Base-by-base conservation (phyloP, 2,113 vertebrate species). In the Ochotona princeps region DNA sequence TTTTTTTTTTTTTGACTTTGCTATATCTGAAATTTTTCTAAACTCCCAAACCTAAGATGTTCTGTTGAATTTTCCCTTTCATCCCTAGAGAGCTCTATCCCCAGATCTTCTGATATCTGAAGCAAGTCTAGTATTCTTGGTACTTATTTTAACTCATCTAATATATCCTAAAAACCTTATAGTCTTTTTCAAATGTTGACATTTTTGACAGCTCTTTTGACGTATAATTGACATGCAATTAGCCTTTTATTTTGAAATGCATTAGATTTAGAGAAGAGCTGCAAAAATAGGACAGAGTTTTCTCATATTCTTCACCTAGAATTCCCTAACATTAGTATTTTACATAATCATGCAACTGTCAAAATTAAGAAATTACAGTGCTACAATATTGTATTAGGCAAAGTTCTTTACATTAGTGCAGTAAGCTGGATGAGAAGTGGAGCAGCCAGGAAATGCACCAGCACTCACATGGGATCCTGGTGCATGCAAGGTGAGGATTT, bases 191-290 rank as follows among this genome's bases (percentile, higher is more conserved):
- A 88, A 67, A 25, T 85, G 81, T 14, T 79, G 49, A 78, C 25
- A 47, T 35, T 90, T 92, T 73, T 54, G 21, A 72, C 63, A 47
- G 4, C 9, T 92, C 13, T 61, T 47, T 57, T 65, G 18, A 81
- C 15, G 7, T 70, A 87, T 61, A 92, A 38, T 30, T 75, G 67
- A 49, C 65, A 84, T 83, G 20, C 15, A 78, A 88, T 73, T 89
- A 21, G 18, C 23, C 49, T 94, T 65, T 82, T n/a, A 87, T 69
- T 69, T 90, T 81, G 20, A 47, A 95, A 84, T 85, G 90, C 49
- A 81, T 80, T 87, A 61, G 26, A 87, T 60, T 67, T 81, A 75
- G 2, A 81, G 20, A 91, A 78, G 23, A 88, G 15, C 47, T 73
- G 7, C 70, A 76, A 66, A 81, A 47, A 61, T 73, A 90, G 18